Evolutionary conservation across 35 echinoderm and acorn worm genomes (phyloP), one percentile per base, ranked within the genome.

Genomic region (Strongylocentrotus purpuratus): DNA sequence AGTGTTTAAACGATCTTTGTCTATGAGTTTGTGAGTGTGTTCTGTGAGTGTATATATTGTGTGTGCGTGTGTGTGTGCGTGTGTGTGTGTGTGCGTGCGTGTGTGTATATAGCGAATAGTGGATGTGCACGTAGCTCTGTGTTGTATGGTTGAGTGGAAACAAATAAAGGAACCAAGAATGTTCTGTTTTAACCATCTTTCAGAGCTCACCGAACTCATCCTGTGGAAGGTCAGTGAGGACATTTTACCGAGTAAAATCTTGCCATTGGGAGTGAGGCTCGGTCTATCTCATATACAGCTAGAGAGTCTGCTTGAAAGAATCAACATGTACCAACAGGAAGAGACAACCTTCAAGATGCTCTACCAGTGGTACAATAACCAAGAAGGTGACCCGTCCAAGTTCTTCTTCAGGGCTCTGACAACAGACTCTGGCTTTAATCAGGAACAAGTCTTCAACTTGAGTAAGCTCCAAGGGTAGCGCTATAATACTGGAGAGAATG

Each of bases 201-300:
- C 11, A 89, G 87, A 45, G 25, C 33, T 89, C 12, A 89, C 87
- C 13, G 87, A 89, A 89, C 32, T 89, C 6, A 28, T 31, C 32
- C 12, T 89, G 87, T 89, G 87, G 87, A 89, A 89, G 25, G n/a
- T 89, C 8, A 89, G 87, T 89, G 87, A 89, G 32, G 32, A 1
- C 2, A 89, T 89, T 25, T 45, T 32, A 33, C 87, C 32, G 4
- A 12, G 33, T 2, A 31, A 20, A 46, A 4, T 89, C 87, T 9
- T 45, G 87, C 20, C 87, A 7, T 89, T 89, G 87, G 87, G 87
- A 89, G 25, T 78, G 25, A 78, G 22, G 28, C 65, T 78, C n/a
- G 65, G 65, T 78, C 65, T 78, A 2, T 5, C 20, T 25, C 17
- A 78, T 2, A n/a, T 7, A n/a, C 2, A n/a, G 7, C 7, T 78